Evolutionary conservation across 2,797 vertebrate species (phyloP).

Genomic region (Austrolebias charrua): DNA sequence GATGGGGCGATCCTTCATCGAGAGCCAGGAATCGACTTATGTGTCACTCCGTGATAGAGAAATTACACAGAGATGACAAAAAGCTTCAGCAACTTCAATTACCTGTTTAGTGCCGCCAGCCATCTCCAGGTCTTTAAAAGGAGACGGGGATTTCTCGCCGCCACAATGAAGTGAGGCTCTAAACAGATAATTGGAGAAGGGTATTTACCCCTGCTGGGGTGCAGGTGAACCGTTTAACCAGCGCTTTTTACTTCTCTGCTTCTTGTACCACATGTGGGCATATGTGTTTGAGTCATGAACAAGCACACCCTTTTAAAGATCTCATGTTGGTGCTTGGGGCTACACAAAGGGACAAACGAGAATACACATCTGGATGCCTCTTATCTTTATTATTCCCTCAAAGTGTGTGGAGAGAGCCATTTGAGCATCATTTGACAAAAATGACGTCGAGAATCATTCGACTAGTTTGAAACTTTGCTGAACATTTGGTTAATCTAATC

Average conservation of each 20-base stretch:
- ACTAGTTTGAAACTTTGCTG: too few relatives aligned
- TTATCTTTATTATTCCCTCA: constrained; percentile 70
- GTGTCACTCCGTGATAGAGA: constrained; percentile 75
- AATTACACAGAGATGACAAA: constrained; percentile 76
- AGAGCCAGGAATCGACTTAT: constrained; percentile 66
- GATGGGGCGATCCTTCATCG: constrained; percentile 74
- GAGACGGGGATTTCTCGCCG: constrained; percentile 52
- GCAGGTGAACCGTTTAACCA: constrained; percentile 19
- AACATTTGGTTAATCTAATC: too few relatives aligned
- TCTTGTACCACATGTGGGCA: constrained; percentile 3
- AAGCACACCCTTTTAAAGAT: constrained; percentile 13
- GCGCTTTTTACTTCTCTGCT: constrained; percentile 1
- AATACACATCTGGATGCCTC: constrained; percentile 42
- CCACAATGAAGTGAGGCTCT: constrained; percentile 51
- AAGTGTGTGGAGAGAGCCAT: too few relatives aligned
- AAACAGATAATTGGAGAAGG: constrained; percentile 43
- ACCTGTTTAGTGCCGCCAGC: constrained; percentile 62
- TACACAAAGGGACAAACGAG: constrained; percentile 40
- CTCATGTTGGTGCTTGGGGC: constrained; percentile 38
- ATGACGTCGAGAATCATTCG: too few relatives aligned
- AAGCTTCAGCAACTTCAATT: constrained; percentile 70
- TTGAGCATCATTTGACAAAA: too few relatives aligned
- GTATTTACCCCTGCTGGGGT: constrained; percentile 45
- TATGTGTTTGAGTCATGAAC: constrained; percentile 16
- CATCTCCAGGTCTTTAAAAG: constrained; percentile 65